A percentile compares a stretch with the other conserved stretches of the same genome.
These are phyloP conservation scores for Melangyna quadrimaculata DNA, from an alignment of 2,888 invertebrate genomes.

Conservation along the genomic window DNA sequence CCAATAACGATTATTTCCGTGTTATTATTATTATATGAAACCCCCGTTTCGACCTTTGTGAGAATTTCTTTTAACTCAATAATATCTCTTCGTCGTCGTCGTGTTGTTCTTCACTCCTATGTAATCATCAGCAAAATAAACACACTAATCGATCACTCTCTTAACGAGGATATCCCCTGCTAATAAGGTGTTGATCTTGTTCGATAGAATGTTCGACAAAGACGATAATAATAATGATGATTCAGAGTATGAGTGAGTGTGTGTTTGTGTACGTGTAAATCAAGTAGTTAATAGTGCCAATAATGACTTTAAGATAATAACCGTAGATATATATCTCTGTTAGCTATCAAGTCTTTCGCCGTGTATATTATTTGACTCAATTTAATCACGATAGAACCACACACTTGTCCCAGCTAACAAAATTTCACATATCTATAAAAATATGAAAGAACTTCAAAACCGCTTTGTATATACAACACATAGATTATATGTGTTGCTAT, in stretches of 20 bases:
- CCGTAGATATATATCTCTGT: constrained; percentile 41
- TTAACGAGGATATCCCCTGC: constrained; percentile 69
- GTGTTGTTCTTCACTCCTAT: constrained; percentile 40
- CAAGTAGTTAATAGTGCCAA: constrained; percentile 69
- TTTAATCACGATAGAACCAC: constrained; percentile 45
- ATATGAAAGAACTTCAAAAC: constrained; percentile 28
- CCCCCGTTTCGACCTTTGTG: constrained; percentile 37
- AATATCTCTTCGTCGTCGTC: background rate
- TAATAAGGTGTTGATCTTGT: constrained; percentile 72
- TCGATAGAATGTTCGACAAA: constrained; percentile 47
- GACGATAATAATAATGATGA: constrained; percentile 16
- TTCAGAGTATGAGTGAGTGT: constrained; percentile 8
- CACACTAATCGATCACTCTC: constrained; percentile 71
- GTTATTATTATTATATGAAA: background rate
- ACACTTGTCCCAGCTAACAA: constrained; percentile 50
- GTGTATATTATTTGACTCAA: constrained; percentile 59
- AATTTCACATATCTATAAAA: constrained; percentile 14
- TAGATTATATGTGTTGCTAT: background rate
- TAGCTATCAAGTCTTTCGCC: background rate
- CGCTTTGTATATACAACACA: background rate
- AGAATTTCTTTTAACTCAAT: constrained; percentile 33
- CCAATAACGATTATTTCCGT: constrained; percentile 56
- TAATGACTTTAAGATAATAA: constrained; percentile 67
- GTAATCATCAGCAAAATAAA: constrained; percentile 70
- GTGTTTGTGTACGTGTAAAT: constrained; percentile 15